phyloP scores from a whole-genome alignment of 2,113 vertebrate species.

The Pogonocichla stellata region DNA sequence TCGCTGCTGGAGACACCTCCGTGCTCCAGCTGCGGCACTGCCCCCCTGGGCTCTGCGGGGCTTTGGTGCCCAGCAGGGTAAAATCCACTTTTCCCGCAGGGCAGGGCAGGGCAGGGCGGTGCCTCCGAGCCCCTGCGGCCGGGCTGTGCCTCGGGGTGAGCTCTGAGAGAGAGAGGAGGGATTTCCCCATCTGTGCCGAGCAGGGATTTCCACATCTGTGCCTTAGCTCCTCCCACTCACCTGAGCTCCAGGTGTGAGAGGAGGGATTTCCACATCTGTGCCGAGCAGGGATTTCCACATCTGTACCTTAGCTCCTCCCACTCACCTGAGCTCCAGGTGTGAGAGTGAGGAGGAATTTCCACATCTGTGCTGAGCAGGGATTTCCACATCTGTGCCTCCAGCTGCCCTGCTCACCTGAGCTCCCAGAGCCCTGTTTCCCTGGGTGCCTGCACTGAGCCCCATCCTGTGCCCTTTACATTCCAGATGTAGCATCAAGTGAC shows the following conservation, averaged over 20 bases:
- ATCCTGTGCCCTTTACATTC: background rate
- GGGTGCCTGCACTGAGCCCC: background rate
- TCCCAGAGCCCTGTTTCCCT: background rate
- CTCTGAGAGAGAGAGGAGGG: too few species aligned
- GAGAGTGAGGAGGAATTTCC: background rate
- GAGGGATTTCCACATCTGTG: too few species aligned
- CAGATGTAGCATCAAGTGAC: background rate
- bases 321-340: too few species aligned
- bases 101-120: background rate
- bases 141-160: background rate
- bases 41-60: background rate
- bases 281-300: too few species aligned
- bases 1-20: background rate
- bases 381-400: too few species aligned
- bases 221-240: too few species aligned
- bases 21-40: background rate
- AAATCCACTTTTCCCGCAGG: background rate
- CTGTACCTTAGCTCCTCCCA: too few species aligned
- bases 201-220: too few species aligned
- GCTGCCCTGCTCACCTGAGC: background rate
- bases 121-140: background rate
- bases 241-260: too few species aligned
- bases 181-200: too few species aligned
- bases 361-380: background rate
- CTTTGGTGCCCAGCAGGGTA: background rate